Base-by-base conservation (phyloP, 2,113 vertebrate species). In the Thymallus thymallus region DNA sequence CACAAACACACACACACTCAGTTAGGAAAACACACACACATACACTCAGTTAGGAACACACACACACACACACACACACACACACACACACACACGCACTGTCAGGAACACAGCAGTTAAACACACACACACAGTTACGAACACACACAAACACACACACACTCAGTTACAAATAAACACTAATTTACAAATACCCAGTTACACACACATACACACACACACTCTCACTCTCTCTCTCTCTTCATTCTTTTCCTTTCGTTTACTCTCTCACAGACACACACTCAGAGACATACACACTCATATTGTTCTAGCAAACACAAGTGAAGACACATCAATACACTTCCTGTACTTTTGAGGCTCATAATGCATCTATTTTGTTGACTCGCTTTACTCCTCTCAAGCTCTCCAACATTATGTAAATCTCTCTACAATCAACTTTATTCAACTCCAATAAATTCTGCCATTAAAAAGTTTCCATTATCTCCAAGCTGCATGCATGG, bases 61-160 rank as follows among this genome's bases (percentile, higher is more conserved):
- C 32, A 32, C 32, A 32, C 32, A 35, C 32, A 35, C n/a, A n/a
- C n/a, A n/a, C n/a, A n/a, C n/a, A n/a, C n/a, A n/a, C n/a, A n/a
- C n/a, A n/a, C 64, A 65, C 48, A 74, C 24, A 55, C 46, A 26
- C 66, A 70, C 51, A 46, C 41, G 71, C 62, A 74, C n/a, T n/a
- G 32, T 7, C 7, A 35, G 0, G 6, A 35, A 32, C 30, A 32
- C 30, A 32, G n/a, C n/a, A n/a, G n/a, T n/a, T 6, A 6, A 5
- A 32, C 32, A 32, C 2, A 6, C 0, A 32, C 30, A 32, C 30
- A 32, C 32, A 6, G 5, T 6, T 3, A 32, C 5, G 6, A 3
- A 3, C 2, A 30, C 30, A 32, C 32, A 32, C 32, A 32, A 4
- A 32, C 30, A 6, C 30, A 32, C 0, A 32, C 30, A 32, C 30